phyloP scores from a whole-genome alignment of 2,888 invertebrate genomes.

The Galeopsomyia nigrocyanea region DNA sequence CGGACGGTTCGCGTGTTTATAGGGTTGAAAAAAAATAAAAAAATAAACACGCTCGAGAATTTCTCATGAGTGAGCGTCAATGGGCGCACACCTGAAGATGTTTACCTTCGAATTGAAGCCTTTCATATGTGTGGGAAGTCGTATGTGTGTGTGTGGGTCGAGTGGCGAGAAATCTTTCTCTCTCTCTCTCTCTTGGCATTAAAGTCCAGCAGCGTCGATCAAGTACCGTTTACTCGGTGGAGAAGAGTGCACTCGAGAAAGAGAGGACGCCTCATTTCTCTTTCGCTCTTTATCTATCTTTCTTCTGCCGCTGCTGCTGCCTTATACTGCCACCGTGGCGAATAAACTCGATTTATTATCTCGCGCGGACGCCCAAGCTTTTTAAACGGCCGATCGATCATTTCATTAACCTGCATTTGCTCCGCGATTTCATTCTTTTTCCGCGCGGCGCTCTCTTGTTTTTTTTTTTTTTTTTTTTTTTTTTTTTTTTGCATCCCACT shows the following conservation, averaged over 20 bases:
- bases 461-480: not conserved
- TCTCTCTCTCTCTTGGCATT: slow-evolving; percentile 24
- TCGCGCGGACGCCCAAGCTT: slow-evolving; percentile 30
- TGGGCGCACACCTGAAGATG: slow-evolving; percentile 35
- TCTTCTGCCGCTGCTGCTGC: not conserved
- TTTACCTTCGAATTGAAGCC: slow-evolving; percentile 40
- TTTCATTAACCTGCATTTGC: slow-evolving; percentile 44
- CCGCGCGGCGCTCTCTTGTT: not conserved
- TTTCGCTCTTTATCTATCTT: not conserved
- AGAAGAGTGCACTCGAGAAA: slow-evolving; percentile 34
- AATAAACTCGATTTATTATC: slow-evolving; percentile 46
- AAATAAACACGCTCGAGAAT: not conserved
- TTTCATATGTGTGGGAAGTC: slow-evolving; percentile 39
- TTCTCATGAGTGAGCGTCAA: slow-evolving; percentile 13
- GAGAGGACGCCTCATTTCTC: slow-evolving; percentile 15
- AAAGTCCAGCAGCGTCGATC: slow-evolving; percentile 37
- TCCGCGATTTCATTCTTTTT: not conserved
- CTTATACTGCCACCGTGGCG: slow-evolving; percentile 2
- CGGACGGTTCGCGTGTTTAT: not conserved
- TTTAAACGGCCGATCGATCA: slow-evolving; percentile 44
- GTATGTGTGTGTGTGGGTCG: slow-evolving; percentile 38
- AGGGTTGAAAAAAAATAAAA: slow-evolving; percentile 3
- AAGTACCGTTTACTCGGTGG: slow-evolving; percentile 41
- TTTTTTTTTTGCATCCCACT: slow-evolving; percentile 23
- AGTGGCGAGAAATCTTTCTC: not conserved